A percentile compares a stretch with the other conserved stretches of the same genome.
Conservation (phyloP, 2,888 invertebrate species). For the Cantharis lateralis region DNA sequence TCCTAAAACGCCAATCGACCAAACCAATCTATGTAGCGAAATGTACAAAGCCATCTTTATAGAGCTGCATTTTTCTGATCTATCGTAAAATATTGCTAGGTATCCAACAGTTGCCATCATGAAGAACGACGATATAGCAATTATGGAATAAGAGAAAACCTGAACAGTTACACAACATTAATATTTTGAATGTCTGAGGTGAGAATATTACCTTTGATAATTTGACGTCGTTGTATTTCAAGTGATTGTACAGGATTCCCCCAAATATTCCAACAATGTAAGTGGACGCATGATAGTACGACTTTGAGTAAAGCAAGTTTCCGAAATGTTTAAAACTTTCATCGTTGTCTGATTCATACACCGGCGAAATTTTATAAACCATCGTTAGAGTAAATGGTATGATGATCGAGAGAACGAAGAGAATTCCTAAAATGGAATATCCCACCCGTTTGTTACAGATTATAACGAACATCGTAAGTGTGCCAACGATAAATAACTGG, state of each 20-base stretch:
- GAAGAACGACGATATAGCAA: neutral
- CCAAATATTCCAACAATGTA: neutral
- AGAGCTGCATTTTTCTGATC: neutral
- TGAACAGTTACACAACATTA: neutral
- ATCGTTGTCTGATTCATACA: neutral
- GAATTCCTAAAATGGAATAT: neutral
- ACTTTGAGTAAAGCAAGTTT: neutral
- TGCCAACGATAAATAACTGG: slow-evolving; percentile 66
- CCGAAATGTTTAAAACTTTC: neutral
- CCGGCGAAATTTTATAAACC: neutral
- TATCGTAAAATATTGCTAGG: neutral
- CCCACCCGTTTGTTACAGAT: neutral
- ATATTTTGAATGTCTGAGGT: neutral
- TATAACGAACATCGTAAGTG: neutral
- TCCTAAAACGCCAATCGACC: neutral
- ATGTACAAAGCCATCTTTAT: neutral
- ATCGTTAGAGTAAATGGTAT: neutral
- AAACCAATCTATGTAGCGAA: neutral
- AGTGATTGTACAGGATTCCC: neutral
- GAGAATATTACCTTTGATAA: neutral
- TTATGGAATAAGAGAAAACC: neutral
- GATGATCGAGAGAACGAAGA: neutral
- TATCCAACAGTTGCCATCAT: neutral
- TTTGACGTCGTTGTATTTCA: neutral
- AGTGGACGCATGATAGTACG: neutral